Conservation (phyloP, 64 coral and sea anemone genomes). For the Catalaphyllia jardinei region DNA sequence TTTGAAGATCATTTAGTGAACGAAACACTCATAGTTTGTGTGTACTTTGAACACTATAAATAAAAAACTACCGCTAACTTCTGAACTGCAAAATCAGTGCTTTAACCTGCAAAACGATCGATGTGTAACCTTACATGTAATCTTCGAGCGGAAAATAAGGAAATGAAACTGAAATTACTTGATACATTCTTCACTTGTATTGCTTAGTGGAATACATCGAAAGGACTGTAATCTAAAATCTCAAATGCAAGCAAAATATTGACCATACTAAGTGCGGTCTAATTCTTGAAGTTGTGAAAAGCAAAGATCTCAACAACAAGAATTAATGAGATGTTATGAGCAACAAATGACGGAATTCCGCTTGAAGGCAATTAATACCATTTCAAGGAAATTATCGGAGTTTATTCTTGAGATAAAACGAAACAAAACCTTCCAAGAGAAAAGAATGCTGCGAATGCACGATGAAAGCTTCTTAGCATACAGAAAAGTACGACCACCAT, state of each 20-base stretch:
- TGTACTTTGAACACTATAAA: no score
- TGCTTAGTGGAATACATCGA: background rate
- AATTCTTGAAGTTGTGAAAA: background rate
- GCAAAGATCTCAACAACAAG: slow-evolving; percentile 14
- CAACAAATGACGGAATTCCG: background rate
- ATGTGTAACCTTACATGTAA: background rate
- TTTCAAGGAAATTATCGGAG: background rate
- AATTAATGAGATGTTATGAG: background rate
- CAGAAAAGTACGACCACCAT: background rate
- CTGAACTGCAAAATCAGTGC: no score
- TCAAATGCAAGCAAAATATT: background rate
- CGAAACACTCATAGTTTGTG: no score
- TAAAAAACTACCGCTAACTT: no score
- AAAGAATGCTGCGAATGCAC: background rate
- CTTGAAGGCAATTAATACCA: slow-evolving; percentile 2
- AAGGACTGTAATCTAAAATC: background rate
- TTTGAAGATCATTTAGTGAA: background rate
- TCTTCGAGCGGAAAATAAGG: no score
- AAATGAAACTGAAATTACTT: slow-evolving; percentile 8
- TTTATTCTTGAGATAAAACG: background rate
- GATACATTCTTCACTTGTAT: background rate
- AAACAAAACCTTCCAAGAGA: background rate
- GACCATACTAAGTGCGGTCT: background rate
- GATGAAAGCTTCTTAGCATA: slow-evolving; percentile 2
- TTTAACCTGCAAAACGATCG: background rate